phyloP scores from a whole-genome alignment of 2,797 vertebrate species.

The Rhyacichthys aspro region DNA sequence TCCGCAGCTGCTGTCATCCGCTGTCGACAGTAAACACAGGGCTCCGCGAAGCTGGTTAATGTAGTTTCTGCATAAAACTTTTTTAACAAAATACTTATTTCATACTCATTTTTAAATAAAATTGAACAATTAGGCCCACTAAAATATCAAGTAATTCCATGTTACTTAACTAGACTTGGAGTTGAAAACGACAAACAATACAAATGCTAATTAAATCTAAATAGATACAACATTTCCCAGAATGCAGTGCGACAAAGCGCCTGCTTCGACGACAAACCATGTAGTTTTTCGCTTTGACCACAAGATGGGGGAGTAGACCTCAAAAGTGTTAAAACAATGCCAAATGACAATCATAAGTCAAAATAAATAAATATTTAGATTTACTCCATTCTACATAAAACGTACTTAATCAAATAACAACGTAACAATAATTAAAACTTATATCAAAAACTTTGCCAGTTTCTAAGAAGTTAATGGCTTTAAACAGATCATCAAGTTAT shows the following conservation, averaged over 20 bases:
- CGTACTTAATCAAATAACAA: too few relatives aligned
- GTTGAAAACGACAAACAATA: not conserved
- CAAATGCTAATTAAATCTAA: not conserved
- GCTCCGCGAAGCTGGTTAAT: slow-evolving; percentile 62
- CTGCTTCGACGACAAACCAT: not conserved
- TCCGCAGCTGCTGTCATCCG: slow-evolving; percentile 57
- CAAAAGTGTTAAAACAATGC: not conserved
- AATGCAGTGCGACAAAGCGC: slow-evolving; percentile 18
- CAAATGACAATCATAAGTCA: not conserved
- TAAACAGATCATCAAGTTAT: too few relatives aligned
- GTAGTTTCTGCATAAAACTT: slow-evolving; percentile 58
- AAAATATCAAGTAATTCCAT: too few relatives aligned
- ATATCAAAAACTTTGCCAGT: too few relatives aligned
- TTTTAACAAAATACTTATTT: not conserved
- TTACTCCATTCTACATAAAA: too few relatives aligned
- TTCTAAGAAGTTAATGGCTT: too few relatives aligned
- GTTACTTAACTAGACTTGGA: not conserved
- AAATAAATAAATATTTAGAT: too few relatives aligned
- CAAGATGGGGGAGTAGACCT: slow-evolving; percentile 55
- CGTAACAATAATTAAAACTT: too few relatives aligned
- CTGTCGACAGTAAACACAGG: slow-evolving; percentile 38
- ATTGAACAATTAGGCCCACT: too few relatives aligned
- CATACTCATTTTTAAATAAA: too few relatives aligned
- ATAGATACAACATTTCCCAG: slow-evolving; percentile 55
- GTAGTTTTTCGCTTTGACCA: slow-evolving; percentile 21